phyloP scores from a whole-genome alignment of 2,888 invertebrate genomes.

The Sycophila texana region DNA sequence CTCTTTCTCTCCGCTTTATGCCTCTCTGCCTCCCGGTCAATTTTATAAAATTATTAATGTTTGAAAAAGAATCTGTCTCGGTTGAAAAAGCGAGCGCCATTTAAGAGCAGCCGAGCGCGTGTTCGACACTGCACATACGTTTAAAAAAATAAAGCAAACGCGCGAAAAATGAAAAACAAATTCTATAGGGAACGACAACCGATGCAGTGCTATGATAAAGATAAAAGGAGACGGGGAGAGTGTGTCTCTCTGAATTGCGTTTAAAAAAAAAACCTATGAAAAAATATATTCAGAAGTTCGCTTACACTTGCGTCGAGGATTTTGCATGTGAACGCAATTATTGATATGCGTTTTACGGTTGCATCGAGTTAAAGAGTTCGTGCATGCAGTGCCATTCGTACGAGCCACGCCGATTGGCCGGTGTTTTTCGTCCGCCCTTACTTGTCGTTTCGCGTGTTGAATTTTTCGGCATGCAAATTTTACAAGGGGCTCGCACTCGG shows the following conservation, averaged over 20 bases:
- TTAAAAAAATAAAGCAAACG: constrained; percentile 9
- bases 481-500: constrained; percentile 48
- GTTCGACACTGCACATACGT: constrained; percentile 3
- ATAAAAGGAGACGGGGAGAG: constrained; percentile 21
- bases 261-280: background rate
- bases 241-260: too few species aligned
- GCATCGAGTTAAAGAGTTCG: too few species aligned
- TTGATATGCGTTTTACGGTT: too few species aligned
- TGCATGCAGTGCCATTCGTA: too few species aligned
- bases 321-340: too few species aligned
- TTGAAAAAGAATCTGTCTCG: constrained; percentile 36
- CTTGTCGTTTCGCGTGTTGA: constrained; percentile 49
- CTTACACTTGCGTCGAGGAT: too few species aligned
- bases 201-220: constrained; percentile 47
- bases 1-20: background rate
- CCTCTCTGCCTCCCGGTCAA: background rate
- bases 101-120: constrained; percentile 20
- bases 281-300: too few species aligned
- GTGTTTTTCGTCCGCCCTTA: constrained; percentile 9
- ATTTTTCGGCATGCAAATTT: constrained; percentile 58
- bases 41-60: constrained; percentile 41
- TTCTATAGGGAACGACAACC: background rate
- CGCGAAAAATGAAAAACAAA: constrained; percentile 7
- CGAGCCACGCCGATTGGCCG: too few species aligned
- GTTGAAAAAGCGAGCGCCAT: constrained; percentile 37